Evolutionary conservation across 2,113 vertebrate genomes (phyloP).

Genomic region (Gallinago jamesoni): DNA sequence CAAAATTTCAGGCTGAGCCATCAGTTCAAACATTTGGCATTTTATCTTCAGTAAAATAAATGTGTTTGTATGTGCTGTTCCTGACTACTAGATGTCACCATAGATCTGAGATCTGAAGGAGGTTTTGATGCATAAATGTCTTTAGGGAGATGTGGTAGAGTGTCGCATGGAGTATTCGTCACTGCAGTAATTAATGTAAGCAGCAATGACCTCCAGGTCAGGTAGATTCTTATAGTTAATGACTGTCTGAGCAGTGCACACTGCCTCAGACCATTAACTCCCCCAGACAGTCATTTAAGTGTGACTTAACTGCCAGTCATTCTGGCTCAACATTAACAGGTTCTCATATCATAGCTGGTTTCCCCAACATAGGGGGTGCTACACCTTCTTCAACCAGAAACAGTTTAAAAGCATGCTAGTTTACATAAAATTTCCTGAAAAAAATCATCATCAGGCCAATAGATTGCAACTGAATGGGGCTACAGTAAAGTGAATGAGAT

Average conservation of each 20-base stretch:
- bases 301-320: not conserved
- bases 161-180: not conserved
- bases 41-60: not conserved
- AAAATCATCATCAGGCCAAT: not conserved
- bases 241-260: not conserved
- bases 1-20: not conserved
- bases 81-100: not conserved
- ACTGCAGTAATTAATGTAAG: constrained; percentile 4
- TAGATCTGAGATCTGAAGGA: not conserved
- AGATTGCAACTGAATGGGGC: not conserved
- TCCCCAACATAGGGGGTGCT: not conserved
- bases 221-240: constrained; percentile 14
- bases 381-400: not conserved
- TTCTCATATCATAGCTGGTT: not conserved
- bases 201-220: constrained; percentile 32
- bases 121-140: not conserved
- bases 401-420: not conserved
- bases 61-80: not conserved
- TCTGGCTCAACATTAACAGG: not conserved
- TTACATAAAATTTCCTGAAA: not conserved
- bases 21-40: not conserved
- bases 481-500: not conserved
- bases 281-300: not conserved
- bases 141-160: not conserved
- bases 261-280: constrained; percentile 10